Evolutionary conservation across 2,888 invertebrate species (phyloP), one percentile per base, ranked within the genome.

Genomic region (Sthenelais limicola): DNA sequence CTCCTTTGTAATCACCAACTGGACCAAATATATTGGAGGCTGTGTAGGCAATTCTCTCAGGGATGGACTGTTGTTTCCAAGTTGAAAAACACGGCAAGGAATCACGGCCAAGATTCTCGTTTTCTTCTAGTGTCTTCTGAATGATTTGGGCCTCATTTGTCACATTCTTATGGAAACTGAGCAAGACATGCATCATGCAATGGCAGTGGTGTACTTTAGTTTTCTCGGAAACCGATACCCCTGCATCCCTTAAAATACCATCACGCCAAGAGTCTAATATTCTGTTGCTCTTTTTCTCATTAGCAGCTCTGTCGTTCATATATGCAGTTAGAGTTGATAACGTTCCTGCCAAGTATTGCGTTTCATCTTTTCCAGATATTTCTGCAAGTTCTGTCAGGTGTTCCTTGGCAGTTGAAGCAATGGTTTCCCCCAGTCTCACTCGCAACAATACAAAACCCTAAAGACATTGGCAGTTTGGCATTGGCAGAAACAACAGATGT

Each of bases 131-230:
- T 4, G 1, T 24, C 43, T 21, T 35, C 43, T 66, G 35, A 3
- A 43, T 9, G 1, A 38, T 66, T 7, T 43, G n/a, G 3, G 33
- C 33, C 33, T 35, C 66, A 4, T 3, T 15, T 3, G 43, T 43
- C 26, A 43, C 66, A 35, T 66, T 43, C 21, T 24, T 35, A 24
- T 66, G 66, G 43, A 35, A 66, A 1, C 38, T 43, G 21, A 66
- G 66, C 1, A 66, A 43, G 3, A 66, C 66, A 66, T 66, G 66
- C 4, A 26, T 43, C 66, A 66, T 66, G 28, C 66, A 66, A 26
- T 66, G 24, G 26, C 28, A 56, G 4, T 56, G 28, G 15, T 30
- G 12, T n/a, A 56, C 30, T 5, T 9, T 33, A 33, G 30, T 28
- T n/a, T n/a, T 15, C 12, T 56, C 32, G 24, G 1, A 18, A n/a